Evolutionary conservation across 1,140 invertebrate species (phyloP).

Genomic region (Ectropis grisescens): DNA sequence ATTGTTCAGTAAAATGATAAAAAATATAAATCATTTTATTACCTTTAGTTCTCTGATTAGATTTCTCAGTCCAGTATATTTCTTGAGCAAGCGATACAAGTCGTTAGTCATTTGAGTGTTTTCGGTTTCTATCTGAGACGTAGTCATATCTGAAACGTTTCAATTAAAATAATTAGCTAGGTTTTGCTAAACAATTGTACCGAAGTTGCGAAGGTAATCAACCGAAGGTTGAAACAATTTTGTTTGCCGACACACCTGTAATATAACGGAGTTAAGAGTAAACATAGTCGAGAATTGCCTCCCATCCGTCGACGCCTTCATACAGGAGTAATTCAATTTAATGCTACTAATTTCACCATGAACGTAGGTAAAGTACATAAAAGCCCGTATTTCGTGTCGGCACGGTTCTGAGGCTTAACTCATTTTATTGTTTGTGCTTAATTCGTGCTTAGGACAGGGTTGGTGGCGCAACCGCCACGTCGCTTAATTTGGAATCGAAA

Average conservation of each 20-base stretch:
- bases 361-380: no score
- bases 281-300: background rate
- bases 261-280: background rate
- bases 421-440: slow-evolving; percentile 21
- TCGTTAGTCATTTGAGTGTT: slow-evolving; percentile 95
- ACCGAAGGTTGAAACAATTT: no score
- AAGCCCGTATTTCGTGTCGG: slow-evolving; percentile 1
- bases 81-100: slow-evolving; percentile 90
- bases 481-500: slow-evolving; percentile 21
- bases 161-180: background rate
- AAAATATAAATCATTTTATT: slow-evolving; percentile 5
- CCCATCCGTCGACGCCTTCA: no score
- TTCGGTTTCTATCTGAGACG: slow-evolving; percentile 91
- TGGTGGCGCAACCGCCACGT: slow-evolving; percentile 6
- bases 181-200: background rate
- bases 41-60: slow-evolving; percentile 91
- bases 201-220: background rate
- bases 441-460: slow-evolving; percentile 15
- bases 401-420: slow-evolving; percentile 9
- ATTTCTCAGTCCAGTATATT: slow-evolving; percentile 90
- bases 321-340: background rate
- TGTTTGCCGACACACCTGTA: background rate
- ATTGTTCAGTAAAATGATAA: no score
- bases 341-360: slow-evolving; percentile 3
- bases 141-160: slow-evolving; percentile 85